A percentile compares a stretch with the other conserved stretches of the same genome.
phyloP scores from a whole-genome alignment of 1,140 invertebrate genomes.

The Platorchestia sp. region DNA sequence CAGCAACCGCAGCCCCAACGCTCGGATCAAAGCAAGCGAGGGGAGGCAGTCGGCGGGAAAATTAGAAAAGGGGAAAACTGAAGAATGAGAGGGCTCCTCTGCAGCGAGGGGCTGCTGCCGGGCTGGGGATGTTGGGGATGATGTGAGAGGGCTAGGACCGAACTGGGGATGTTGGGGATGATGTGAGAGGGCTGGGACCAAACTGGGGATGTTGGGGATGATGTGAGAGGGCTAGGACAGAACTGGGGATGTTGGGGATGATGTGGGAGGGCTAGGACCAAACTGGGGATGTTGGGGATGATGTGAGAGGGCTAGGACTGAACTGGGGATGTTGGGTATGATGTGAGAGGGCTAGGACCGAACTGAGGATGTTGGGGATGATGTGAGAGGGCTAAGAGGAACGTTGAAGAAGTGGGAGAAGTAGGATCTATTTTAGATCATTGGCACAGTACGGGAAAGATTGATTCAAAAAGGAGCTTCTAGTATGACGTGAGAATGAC shows the following conservation, averaged over 20 bases:
- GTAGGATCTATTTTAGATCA: no score
- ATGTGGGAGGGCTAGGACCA: not conserved
- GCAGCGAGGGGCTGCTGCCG: not conserved
- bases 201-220: not conserved
- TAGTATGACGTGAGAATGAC: no score
- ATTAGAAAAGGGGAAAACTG: slow-evolving; percentile 40
- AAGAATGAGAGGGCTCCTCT: not conserved
- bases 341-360: not conserved
- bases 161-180: not conserved
- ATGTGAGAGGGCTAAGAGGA: not conserved
- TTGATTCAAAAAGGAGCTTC: no score
- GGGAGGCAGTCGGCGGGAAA: slow-evolving; percentile 40
- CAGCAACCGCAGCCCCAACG: not conserved
- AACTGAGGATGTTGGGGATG: not conserved
- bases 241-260: not conserved
- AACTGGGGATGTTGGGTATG: not conserved
- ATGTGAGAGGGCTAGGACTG: not conserved
- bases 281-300: not conserved
- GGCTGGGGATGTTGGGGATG: not conserved
- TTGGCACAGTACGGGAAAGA: no score
- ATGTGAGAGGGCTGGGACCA: not conserved
- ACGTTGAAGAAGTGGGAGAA: not conserved
- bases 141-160: not conserved
- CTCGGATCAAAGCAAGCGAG: not conserved
- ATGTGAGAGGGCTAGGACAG: not conserved